phyloP scores from a whole-genome alignment of 2,888 invertebrate species.

The Spisula solida region DNA sequence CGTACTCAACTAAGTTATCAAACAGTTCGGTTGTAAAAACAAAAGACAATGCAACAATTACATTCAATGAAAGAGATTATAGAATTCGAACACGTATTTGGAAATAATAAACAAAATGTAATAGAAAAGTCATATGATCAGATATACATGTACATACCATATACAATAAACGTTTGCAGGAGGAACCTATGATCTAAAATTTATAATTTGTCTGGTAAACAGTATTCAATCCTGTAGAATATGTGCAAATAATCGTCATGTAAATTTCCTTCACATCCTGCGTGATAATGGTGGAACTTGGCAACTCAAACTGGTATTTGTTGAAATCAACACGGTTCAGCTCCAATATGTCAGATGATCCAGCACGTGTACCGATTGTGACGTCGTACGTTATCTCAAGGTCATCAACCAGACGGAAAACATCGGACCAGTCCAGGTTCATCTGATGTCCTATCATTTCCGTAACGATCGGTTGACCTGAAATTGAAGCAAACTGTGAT shows the following conservation, averaged over 20 bases:
- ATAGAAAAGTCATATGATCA: neutral
- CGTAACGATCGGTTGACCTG: neutral
- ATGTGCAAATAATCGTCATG: conserved; percentile 44
- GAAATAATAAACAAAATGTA: neutral
- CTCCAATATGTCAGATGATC: conserved; percentile 44
- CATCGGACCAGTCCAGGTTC: conserved; percentile 40
- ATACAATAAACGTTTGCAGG: neutral
- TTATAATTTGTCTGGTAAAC: conserved; percentile 37
- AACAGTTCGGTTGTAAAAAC: too few species aligned
- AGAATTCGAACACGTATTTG: neutral
- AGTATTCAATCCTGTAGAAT: conserved; percentile 30
- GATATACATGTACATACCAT: neutral
- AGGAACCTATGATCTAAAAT: neutral
- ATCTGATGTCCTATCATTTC: neutral
- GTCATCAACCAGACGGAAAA: conserved; percentile 21
- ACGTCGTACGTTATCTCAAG: conserved; percentile 25
- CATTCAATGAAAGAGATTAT: neutral
- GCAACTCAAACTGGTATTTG: conserved; percentile 18
- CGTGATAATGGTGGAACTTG: conserved; percentile 24
- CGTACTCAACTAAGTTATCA: too few species aligned
- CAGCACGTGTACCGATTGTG: conserved; percentile 34
- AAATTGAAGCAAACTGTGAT: neutral
- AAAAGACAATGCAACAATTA: too few species aligned
- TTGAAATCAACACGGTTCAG: neutral
- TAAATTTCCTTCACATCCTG: conserved; percentile 40